These are phyloP conservation scores for Catamblyrhynchus diadema DNA, from an alignment of 2,797 vertebrate species.

Conservation along the genomic window DNA sequence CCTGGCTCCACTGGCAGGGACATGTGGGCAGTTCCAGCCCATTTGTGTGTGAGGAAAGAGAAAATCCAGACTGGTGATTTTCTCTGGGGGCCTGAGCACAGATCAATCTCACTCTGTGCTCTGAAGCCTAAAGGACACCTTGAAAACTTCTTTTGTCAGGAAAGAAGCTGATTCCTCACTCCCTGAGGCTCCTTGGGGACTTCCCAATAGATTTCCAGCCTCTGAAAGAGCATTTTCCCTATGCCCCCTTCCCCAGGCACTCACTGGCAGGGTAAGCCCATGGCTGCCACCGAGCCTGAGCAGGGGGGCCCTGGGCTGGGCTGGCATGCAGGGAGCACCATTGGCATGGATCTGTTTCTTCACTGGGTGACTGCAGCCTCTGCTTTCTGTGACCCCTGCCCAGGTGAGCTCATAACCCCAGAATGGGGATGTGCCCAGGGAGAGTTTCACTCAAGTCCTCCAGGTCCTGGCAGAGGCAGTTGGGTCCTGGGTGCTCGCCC, in stretches of 20 bases:
- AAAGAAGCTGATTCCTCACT: conserved; percentile 34
- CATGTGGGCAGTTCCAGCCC: conserved; percentile 14
- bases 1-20: background rate
- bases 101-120: conserved; percentile 20
- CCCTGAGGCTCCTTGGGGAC: background rate
- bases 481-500: background rate
- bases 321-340: background rate
- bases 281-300: rapidly evolving
- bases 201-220: background rate
- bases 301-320: rapidly evolving
- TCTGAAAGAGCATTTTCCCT: background rate
- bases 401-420: background rate
- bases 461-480: background rate
- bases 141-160: conserved; percentile 64
- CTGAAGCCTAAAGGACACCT: conserved; percentile 71
- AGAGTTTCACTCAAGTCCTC: background rate
- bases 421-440: background rate
- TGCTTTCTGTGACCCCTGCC: background rate
- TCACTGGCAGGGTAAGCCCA: rapidly evolving
- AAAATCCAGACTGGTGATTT: conserved; percentile 48
- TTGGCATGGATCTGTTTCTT: background rate
- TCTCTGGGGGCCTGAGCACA: conserved; percentile 58
- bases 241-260: rapidly evolving
- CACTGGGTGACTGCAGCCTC: rapidly evolving
- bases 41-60: conserved; percentile 35